Evolutionary conservation across 2,888 invertebrate genomes (phyloP).

Genomic region (Cheilosia grossa): DNA sequence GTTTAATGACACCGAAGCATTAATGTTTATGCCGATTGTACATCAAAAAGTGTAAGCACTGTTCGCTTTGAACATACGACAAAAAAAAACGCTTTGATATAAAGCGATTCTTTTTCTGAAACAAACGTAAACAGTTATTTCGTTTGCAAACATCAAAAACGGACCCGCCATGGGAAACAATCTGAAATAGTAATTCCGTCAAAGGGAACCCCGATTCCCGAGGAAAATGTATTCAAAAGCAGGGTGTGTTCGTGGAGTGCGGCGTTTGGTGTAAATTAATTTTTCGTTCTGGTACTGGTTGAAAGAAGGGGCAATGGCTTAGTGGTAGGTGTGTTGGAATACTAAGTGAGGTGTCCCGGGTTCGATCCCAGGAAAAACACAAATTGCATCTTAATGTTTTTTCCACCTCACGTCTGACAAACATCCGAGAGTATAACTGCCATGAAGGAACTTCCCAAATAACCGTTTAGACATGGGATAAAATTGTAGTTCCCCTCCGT

Average conservation of each 20-base stretch:
- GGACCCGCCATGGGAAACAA: conserved; percentile 3
- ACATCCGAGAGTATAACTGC: too few species aligned
- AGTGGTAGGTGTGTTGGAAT: too few species aligned
- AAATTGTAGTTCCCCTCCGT: too few species aligned
- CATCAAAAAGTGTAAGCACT: conserved; percentile 8
- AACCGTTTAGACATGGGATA: too few species aligned
- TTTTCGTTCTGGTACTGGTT: too few species aligned
- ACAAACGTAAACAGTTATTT: conserved; percentile 27
- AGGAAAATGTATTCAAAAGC: neutral
- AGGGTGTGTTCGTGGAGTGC: conserved; percentile 7
- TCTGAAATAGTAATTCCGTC: conserved; percentile 16
- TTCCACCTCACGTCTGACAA: too few species aligned
- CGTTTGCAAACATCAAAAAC: conserved; percentile 41
- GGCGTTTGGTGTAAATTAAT: too few species aligned
- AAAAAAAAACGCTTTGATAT: conserved; percentile 40
- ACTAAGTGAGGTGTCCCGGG: too few species aligned
- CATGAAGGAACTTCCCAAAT: too few species aligned
- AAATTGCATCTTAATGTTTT: too few species aligned
- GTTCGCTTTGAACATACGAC: conserved; percentile 3
- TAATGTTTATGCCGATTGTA: conserved; percentile 21
- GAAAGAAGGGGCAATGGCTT: too few species aligned
- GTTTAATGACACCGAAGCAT: conserved; percentile 32
- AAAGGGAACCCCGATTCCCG: conserved; percentile 10
- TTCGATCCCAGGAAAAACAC: too few species aligned
- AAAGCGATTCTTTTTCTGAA: conserved; percentile 24